phyloP scores from a whole-genome alignment of 2,797 vertebrate genomes.

The Sebastes oblongus region DNA sequence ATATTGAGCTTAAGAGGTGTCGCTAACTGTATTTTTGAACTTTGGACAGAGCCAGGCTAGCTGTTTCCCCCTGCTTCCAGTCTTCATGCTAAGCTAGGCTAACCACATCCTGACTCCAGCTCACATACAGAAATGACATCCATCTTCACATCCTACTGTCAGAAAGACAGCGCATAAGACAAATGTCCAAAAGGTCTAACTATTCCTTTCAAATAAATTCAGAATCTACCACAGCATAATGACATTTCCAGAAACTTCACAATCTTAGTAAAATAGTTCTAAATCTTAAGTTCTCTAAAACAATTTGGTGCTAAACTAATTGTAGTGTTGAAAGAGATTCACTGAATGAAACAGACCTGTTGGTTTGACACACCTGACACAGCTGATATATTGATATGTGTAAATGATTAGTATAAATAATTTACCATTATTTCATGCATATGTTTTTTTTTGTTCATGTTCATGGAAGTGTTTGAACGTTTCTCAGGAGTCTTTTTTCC shows the following conservation, averaged over 20 bases:
- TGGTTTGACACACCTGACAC: background rate
- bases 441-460: background rate
- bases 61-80: background rate
- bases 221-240: background rate
- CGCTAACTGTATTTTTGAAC: background rate
- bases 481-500: background rate
- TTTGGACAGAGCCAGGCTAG: background rate
- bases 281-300: background rate
- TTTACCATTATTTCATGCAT: slow-evolving; percentile 39
- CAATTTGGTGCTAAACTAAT: background rate
- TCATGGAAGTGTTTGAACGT: slow-evolving; percentile 1
- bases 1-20: background rate
- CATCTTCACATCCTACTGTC: background rate
- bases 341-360: background rate
- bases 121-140: background rate
- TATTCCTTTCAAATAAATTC: background rate
- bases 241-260: background rate
- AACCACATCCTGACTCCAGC: background rate
- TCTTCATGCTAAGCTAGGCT: background rate
- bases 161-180: background rate
- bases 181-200: background rate
- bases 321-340: background rate
- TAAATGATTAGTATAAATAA: slow-evolving; percentile 41
- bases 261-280: background rate
- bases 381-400: background rate